Conservation (phyloP, 2,113 vertebrate genomes). For the Albula goreensis region DNA sequence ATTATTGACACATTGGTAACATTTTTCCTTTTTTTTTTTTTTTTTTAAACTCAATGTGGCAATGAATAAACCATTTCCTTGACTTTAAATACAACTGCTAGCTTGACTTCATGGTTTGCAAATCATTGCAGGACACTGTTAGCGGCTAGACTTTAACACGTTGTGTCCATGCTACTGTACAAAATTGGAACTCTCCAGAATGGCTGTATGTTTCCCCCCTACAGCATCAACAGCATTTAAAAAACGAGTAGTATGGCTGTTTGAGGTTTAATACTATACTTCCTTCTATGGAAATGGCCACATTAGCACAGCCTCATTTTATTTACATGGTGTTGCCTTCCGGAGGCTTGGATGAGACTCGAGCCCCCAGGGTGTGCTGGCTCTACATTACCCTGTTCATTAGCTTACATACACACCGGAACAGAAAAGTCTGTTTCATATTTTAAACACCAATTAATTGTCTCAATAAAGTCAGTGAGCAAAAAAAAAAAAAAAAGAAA, state of each 20-base stretch:
- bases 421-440: neutral
- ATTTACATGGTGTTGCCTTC: neutral
- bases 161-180: neutral
- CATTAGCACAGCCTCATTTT: neutral
- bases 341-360: neutral
- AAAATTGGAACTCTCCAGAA: neutral
- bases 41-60: too few species aligned
- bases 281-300: neutral
- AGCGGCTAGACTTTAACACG: neutral
- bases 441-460: neutral
- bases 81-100: too few species aligned
- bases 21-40: conserved; percentile 26
- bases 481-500: too few species aligned
- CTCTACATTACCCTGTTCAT: neutral
- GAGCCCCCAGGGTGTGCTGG: neutral
- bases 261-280: neutral
- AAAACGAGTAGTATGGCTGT: neutral
- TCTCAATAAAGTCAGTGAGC: neutral
- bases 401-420: neutral
- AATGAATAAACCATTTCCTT: too few species aligned
- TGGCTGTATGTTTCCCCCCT: neutral
- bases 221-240: too few species aligned
- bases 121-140: neutral
- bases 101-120: too few species aligned
- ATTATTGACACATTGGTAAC: conserved; percentile 24